A percentile compares a stretch with the other conserved stretches of the same genome.
phyloP scores from a whole-genome alignment of 2,113 vertebrate species.

The Pithys albifrons region DNA sequence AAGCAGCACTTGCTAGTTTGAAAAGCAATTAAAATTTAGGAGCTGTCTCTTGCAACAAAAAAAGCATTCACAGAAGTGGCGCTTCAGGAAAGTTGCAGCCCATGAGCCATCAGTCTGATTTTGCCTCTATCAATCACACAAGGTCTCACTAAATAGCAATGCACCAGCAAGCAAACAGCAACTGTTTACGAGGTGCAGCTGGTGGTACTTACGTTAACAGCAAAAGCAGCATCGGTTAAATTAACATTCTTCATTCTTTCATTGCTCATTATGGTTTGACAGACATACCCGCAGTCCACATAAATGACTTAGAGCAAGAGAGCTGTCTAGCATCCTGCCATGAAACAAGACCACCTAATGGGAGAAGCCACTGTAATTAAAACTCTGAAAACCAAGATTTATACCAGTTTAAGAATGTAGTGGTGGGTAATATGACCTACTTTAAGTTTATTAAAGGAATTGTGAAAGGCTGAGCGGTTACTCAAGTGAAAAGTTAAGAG shows the following conservation, averaged over 20 bases:
- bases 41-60: constrained; percentile 69
- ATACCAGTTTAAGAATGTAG: constrained; percentile 61
- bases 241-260: constrained; percentile 77
- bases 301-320: constrained; percentile 66
- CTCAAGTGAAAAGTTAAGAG: constrained; percentile 26
- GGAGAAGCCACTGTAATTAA: constrained; percentile 72
- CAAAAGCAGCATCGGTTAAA: constrained; percentile 72
- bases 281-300: constrained; percentile 70
- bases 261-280: constrained; percentile 70
- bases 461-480: not conserved
- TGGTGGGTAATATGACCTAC: constrained; percentile 58
- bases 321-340: constrained; percentile 64
- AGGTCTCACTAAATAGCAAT: constrained; percentile 36
- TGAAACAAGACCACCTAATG: constrained; percentile 69
- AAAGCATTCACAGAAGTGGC: constrained; percentile 38
- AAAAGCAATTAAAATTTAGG: constrained; percentile 76
- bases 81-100: constrained; percentile 16
- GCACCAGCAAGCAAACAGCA: constrained; percentile 42
- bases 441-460: constrained; percentile 53
- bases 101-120: constrained; percentile 63
- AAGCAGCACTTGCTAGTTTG: constrained; percentile 52
- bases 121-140: constrained; percentile 64
- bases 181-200: constrained; percentile 72
- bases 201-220: constrained; percentile 73
- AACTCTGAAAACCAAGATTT: constrained; percentile 66